A percentile compares a stretch with the other conserved stretches of the same genome.
phyloP scores from a whole-genome alignment of 2,113 vertebrate species.

The Lucifuga dentata region DNA sequence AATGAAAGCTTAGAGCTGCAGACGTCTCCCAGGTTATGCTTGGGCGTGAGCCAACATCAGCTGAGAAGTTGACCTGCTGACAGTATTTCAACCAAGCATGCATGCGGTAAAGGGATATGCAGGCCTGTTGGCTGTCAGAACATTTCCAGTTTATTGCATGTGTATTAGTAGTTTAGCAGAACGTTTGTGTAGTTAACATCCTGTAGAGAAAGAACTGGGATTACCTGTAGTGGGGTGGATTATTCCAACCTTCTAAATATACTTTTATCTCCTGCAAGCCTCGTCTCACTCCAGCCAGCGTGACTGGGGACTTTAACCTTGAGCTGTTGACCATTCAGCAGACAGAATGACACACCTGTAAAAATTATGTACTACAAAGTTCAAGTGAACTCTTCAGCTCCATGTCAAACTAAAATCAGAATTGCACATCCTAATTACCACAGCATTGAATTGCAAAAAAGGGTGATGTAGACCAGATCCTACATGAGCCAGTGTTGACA shows the following conservation, averaged over 20 bases:
- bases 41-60: slow-evolving; percentile 71
- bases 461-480: background rate
- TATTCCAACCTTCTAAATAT: slow-evolving; percentile 57
- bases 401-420: background rate
- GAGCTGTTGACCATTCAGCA: slow-evolving; percentile 32
- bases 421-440: background rate
- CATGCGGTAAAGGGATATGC: background rate
- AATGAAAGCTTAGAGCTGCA: slow-evolving; percentile 54
- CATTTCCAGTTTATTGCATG: background rate
- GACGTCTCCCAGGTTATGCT: slow-evolving; percentile 39
- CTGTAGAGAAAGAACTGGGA: slow-evolving; percentile 17
- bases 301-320: slow-evolving; percentile 54
- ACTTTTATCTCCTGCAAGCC: slow-evolving; percentile 54
- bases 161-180: background rate
- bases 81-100: background rate
- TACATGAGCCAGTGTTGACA: background rate
- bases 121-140: background rate
- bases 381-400: background rate
- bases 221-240: slow-evolving; percentile 55
- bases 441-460: background rate
- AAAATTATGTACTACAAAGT: background rate
- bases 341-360: background rate
- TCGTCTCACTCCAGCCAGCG: slow-evolving; percentile 36
- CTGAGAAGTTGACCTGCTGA: slow-evolving; percentile 46
- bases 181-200: background rate